Base-by-base conservation (phyloP, 2,888 invertebrate species). In the Seira ritae region DNA sequence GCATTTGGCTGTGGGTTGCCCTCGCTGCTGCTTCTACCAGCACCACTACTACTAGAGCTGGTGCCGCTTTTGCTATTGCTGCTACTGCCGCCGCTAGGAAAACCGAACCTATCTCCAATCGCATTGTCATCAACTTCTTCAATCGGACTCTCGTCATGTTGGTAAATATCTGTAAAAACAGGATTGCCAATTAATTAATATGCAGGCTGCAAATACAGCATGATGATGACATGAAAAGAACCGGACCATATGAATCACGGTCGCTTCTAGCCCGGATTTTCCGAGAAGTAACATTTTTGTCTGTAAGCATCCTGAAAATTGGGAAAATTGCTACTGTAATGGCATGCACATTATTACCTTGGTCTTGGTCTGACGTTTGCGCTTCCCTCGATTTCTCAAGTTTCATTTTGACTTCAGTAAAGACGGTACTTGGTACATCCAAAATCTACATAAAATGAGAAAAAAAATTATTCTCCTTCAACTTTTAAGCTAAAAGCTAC, bases 381-480 rank as follows among this genome's bases (percentile, higher is more conserved):
- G 55, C 23, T 10, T 23, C 2, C 31, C 50, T 71, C 24, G 73
- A 15, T 8, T 66, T 67, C 8, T 72, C 68, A 15, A 80, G 66
- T 42, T 67, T 80, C 4, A 73, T 20, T 62, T 60, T 80, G n/a
- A 80, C 80, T 22, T 73, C 68, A 1, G 80, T 68, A 23, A 80
- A 80, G 3, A 72, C 67, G 17, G 73, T n/a, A 31, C 73, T 80
- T 0, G 80, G 80, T 23, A 80, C 80, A 20, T 80, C 80, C 73
- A 80, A 23, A n/a, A 80, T 80, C 80, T 80, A 22, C 12, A 22
- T 2, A 60, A 60, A 60, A 60, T 60, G 15, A 4, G 8, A 19
- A 46, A 12, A 12, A 12, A 46, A n/a, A n/a, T n/a, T n/a, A n/a
- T n/a, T n/a, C 15, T 46, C 46, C 15, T 46, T 15, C 12, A 17